These are phyloP conservation scores for Pseudochaenichthys georgianus DNA, from an alignment of 2,797 vertebrate genomes.

Conservation along the genomic window DNA sequence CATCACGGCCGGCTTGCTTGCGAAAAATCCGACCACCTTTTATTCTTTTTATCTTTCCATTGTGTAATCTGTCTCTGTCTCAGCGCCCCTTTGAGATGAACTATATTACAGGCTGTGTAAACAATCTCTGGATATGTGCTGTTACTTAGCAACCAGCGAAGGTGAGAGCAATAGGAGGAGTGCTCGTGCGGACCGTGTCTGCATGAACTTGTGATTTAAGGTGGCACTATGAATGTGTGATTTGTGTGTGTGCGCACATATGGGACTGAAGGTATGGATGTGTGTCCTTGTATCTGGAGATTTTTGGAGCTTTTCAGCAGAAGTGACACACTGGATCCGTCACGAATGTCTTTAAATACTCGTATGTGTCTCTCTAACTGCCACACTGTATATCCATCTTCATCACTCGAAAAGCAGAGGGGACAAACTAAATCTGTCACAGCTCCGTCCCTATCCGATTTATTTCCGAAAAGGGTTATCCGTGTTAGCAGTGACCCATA, in stretches of 20 bases:
- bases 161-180: constrained; percentile 60
- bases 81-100: constrained; percentile 63
- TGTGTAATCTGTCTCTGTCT: constrained; percentile 62
- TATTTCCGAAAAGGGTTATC: constrained; percentile 39
- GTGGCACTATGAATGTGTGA: constrained; percentile 28
- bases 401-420: constrained; percentile 28
- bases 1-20: constrained; percentile 33
- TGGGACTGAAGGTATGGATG: no score
- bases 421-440: constrained; percentile 44
- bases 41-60: constrained; percentile 50
- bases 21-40: constrained; percentile 21
- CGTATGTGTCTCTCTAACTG: not conserved
- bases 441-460: constrained; percentile 26
- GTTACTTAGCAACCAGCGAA: constrained; percentile 82
- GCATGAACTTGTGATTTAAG: constrained; percentile 31
- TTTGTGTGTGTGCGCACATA: no score
- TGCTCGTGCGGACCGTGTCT: constrained; percentile 14
- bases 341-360: constrained; percentile 9
- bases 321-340: constrained; percentile 18
- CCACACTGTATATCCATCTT: constrained; percentile 42
- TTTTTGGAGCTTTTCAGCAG: not conserved
- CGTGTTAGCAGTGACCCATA: constrained; percentile 32
- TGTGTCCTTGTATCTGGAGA: not conserved
- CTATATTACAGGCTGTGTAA: constrained; percentile 78
- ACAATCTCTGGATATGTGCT: constrained; percentile 82